A percentile compares a stretch with the other conserved stretches of the same genome.
Evolutionary conservation across 2,797 vertebrate genomes (phyloP).

Genomic region (Neosilurus hyrtlii): DNA sequence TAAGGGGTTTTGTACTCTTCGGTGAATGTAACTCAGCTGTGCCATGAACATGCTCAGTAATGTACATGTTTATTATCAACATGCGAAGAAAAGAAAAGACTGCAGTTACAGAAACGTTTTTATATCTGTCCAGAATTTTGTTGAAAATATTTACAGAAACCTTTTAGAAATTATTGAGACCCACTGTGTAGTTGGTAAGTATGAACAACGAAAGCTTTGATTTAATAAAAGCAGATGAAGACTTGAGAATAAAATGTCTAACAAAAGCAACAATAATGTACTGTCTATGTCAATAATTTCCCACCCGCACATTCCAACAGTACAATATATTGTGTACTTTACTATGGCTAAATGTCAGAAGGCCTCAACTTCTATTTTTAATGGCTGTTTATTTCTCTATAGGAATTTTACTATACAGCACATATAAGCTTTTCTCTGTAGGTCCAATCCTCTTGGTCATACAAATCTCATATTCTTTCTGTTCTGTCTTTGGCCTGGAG

Average conservation of each 20-base stretch:
- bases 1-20: not conserved
- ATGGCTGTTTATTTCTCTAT: constrained; percentile 4
- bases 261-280: constrained; percentile 6
- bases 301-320: not conserved
- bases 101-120: not conserved
- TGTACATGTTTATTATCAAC: not conserved
- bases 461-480: constrained; percentile 30
- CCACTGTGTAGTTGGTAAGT: not conserved
- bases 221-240: constrained; percentile 19
- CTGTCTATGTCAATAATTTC: not conserved
- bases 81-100: not conserved
- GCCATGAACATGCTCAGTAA: not conserved
- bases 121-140: not conserved
- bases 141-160: not conserved
- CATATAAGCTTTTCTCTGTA: not conserved
- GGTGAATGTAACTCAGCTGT: not conserved
- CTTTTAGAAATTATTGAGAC: not conserved
- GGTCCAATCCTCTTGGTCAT: constrained; percentile 31
- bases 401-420: not conserved
- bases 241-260: not conserved
- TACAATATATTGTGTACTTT: not conserved
- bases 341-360: constrained; percentile 7
- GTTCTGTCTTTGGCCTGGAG: constrained; percentile 22
- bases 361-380: not conserved
- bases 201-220: not conserved